Percentiles rank a stretch among this genome's conserved stretches.
Evolutionary conservation across 2,888 invertebrate species (phyloP).

Genomic region (Nemurella pictetii): DNA sequence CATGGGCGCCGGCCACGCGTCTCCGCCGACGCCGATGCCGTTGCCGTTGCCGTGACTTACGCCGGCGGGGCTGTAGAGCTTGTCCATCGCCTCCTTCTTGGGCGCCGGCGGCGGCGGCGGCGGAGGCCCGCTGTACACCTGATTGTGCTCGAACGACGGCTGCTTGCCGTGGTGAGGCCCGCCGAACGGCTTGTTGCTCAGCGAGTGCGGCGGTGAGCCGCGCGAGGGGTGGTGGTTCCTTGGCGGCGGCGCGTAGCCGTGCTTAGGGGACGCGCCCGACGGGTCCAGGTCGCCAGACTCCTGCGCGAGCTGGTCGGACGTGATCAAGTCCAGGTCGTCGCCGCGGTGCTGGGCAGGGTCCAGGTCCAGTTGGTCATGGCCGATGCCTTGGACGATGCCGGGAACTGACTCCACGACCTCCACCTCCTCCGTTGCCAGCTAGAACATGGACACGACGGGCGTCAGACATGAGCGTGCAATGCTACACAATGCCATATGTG

Average conservation of each 20-base stretch:
- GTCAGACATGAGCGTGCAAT: not conserved
- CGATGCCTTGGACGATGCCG: constrained; percentile 49
- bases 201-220: constrained; percentile 49
- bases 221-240: constrained; percentile 54
- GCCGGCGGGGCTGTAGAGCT: constrained; percentile 54
- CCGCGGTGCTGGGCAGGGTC: constrained; percentile 51
- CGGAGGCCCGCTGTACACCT: constrained; percentile 74
- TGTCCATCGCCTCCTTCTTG: constrained; percentile 62
- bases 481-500: not conserved
- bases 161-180: constrained; percentile 54
- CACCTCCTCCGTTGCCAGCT: constrained; percentile 57
- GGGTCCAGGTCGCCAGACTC: constrained; percentile 69
- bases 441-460: not conserved
- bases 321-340: constrained; percentile 64
- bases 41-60: constrained; percentile 46
- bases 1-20: constrained; percentile 83
- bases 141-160: constrained; percentile 43
- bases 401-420: constrained; percentile 66
- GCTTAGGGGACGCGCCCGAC: constrained; percentile 50
- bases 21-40: constrained; percentile 58
- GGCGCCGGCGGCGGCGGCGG: constrained; percentile 63
- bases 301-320: constrained; percentile 71
- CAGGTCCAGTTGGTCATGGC: constrained; percentile 54
- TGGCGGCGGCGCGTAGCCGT: constrained; percentile 58
- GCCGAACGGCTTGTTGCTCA: constrained; percentile 50